Conservation (phyloP, 64 coral and sea anemone genomes). For the Cladopsammia gracilis region DNA sequence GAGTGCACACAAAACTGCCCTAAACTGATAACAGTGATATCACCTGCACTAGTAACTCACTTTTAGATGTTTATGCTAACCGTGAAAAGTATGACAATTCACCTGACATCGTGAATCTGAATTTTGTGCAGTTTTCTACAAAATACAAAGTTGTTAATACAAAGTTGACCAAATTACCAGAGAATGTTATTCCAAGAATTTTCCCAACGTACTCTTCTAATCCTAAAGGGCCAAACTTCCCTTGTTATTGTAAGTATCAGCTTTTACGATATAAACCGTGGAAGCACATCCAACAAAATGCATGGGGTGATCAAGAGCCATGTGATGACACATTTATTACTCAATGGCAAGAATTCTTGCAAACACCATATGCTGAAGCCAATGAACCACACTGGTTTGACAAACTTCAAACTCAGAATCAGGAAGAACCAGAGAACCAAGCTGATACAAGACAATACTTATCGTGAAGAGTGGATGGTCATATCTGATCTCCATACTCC, state of each 20-base stretch:
- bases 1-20: too few relatives aligned
- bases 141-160: constrained; percentile 31
- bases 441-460: too few relatives aligned
- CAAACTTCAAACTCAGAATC: too few relatives aligned
- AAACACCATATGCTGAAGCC: constrained; percentile 31
- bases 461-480: constrained; percentile 46
- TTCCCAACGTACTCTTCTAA: constrained; percentile 55
- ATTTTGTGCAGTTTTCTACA: constrained; percentile 54
- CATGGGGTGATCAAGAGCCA: constrained; percentile 7
- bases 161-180: constrained; percentile 21
- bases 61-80: constrained; percentile 58
- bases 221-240: constrained; percentile 52
- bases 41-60: constrained; percentile 7
- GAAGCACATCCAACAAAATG: constrained; percentile 20
- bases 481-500: constrained; percentile 56
- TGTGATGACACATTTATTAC: constrained; percentile 19
- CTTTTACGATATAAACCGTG: constrained; percentile 39
- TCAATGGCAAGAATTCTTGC: constrained; percentile 38
- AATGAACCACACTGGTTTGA: background rate
- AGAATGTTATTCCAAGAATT: constrained; percentile 19
- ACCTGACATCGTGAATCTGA: background rate
- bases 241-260: background rate
- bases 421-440: too few relatives aligned
- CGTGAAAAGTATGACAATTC: constrained; percentile 36
- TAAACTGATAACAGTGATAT: background rate